Base-by-base conservation (phyloP, 2,888 invertebrate species). In the Podotricha telesiphe region DNA sequence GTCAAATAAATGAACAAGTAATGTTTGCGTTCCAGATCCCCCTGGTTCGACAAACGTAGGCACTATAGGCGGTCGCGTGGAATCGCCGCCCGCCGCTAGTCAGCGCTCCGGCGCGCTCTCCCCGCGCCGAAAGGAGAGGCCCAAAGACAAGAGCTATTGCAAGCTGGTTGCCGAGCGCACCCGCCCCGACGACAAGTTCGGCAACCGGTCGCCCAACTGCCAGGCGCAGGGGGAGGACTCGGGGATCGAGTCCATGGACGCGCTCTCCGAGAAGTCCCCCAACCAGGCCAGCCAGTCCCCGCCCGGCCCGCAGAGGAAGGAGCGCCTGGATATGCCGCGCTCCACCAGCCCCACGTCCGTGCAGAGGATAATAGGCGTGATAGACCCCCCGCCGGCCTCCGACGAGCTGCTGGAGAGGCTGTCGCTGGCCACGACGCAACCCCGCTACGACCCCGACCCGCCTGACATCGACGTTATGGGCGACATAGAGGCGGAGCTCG, bases 231-330 rank as follows among this genome's bases (percentile, higher is more conserved):
- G 97, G 55, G 98, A 98, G 83, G 97, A 98, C 87, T 97, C 97
- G 68, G 98, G 98, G 17, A 98, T 98, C 68, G 98, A 98, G 85
- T 97, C 97, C 47, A 97, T 98, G 98, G 98, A 98, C 84, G 97
- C 98, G 2, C 88, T 97, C n/a, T 97, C 97, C 20, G 98, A 98
- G 85, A 98, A 98, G 84, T 97, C 96, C 73, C 96, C 96, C n/a
- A 97, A 97, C 86, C 97, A 97, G 84, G 96, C 96, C 87, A 96
- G 94, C 87, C 96, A 92, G 91, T 97, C 95, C 85, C 97, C 94
- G 73, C 93, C 94, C 78, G 88, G 93, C 0, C 86, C 86, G 20
- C 86, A 87, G 79, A 80, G 88, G 51, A 91, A 91, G 74, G 92
- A 93, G 72, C 83, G 91, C 4, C 82, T 89, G 40, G 89, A 91